Evolutionary conservation across 2,113 vertebrate species (phyloP).

Genomic region (Geococcyx californianus): DNA sequence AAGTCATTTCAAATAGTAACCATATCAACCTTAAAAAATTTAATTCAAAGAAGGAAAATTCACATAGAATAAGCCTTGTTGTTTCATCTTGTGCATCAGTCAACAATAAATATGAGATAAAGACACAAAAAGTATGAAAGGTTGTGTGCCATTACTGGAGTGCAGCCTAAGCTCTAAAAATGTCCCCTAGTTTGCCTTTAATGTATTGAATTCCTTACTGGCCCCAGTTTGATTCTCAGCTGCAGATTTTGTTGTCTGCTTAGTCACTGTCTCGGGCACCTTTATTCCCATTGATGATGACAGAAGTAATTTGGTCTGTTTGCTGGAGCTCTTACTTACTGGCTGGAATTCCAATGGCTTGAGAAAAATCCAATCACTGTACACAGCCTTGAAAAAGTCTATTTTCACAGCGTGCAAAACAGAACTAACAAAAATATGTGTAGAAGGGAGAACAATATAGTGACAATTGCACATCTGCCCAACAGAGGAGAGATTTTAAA

Average conservation of each 20-base stretch:
- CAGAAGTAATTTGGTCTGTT: conserved; percentile 43
- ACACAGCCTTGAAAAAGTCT: background rate
- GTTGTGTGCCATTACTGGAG: background rate
- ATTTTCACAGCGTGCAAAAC: background rate
- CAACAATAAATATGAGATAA: background rate
- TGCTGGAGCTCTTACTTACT: background rate
- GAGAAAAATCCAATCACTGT: conserved; percentile 15
- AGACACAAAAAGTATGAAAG: background rate
- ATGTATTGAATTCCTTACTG: background rate
- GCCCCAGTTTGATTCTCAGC: background rate
- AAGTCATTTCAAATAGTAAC: background rate
- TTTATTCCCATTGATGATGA: conserved; percentile 54
- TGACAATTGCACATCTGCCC: background rate
- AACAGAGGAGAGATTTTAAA: background rate
- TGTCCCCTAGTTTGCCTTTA: background rate
- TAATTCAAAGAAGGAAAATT: background rate
- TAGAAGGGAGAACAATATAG: background rate
- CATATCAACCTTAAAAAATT: rapidly evolving
- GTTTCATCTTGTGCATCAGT: background rate
- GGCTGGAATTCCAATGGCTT: background rate
- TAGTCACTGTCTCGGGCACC: conserved; percentile 42
- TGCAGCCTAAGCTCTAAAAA: background rate
- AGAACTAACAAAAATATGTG: background rate
- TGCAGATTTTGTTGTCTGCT: conserved; percentile 20
- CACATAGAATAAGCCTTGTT: background rate